Conservation (phyloP, 2,888 invertebrate genomes). For the Chloroclysta siterata region DNA sequence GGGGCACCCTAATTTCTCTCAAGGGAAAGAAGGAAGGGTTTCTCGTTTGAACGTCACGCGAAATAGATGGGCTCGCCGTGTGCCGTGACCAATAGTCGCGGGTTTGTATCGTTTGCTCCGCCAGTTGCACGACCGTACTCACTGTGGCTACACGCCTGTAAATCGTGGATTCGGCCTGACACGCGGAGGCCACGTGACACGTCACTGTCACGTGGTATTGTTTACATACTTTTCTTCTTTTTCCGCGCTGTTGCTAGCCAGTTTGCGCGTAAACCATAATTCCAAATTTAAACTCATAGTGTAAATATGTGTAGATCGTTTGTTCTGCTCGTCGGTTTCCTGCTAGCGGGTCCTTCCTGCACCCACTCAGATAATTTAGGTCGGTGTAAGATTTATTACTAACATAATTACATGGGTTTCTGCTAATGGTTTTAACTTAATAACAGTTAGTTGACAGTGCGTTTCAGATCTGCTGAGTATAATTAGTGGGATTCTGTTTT, state of each 20-base stretch:
- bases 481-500: constrained; percentile 35
- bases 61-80: constrained; percentile 80
- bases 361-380: constrained; percentile 79
- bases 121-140: constrained; percentile 76
- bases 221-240: constrained; percentile 41
- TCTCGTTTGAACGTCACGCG: constrained; percentile 80
- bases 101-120: constrained; percentile 69
- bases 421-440: constrained; percentile 62
- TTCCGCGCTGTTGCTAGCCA: constrained; percentile 23
- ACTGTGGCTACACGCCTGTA: constrained; percentile 77
- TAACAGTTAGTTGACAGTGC: constrained; percentile 52
- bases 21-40: constrained; percentile 74
- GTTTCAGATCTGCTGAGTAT: constrained; percentile 49
- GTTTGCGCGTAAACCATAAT: constrained; percentile 10
- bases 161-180: constrained; percentile 64
- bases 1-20: constrained; percentile 70
- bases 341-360: constrained; percentile 71
- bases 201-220: constrained; percentile 55
- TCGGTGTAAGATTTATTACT: constrained; percentile 67
- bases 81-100: constrained; percentile 79
- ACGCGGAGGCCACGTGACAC: constrained; percentile 63
- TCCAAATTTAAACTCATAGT: constrained; percentile 40
- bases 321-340: constrained; percentile 60
- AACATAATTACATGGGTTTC: constrained; percentile 59
- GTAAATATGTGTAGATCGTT: constrained; percentile 58